A percentile compares a stretch with the other conserved stretches of the same genome.
phyloP scores from a whole-genome alignment of 2,888 invertebrate genomes.

The Stenotaenia linearis region DNA sequence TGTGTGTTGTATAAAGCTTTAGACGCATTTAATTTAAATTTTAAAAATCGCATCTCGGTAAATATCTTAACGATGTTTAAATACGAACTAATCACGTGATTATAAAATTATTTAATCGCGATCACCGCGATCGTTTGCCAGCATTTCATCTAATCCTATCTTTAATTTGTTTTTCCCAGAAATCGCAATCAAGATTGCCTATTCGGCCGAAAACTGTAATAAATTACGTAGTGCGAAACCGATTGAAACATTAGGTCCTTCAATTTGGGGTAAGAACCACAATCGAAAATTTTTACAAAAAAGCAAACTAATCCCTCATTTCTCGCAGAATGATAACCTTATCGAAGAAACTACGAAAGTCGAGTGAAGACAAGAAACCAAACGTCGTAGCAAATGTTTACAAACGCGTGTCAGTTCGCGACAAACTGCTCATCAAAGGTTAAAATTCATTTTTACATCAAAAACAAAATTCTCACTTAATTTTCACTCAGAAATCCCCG shows the following conservation, averaged over 20 bases:
- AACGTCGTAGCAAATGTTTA: conserved; percentile 39
- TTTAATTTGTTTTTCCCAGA: no score
- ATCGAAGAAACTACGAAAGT: conserved; percentile 34
- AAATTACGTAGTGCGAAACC: no score
- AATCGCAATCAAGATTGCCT: no score
- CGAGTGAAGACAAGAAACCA: conserved; percentile 24
- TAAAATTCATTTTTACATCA: neutral
- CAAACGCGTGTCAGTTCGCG: conserved; percentile 66
- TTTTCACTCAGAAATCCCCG: conserved; percentile 57
- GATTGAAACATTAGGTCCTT: neutral
- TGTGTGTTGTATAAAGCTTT: no score
- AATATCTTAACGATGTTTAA: no score
- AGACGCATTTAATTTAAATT: no score
- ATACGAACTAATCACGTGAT: no score
- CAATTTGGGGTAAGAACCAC: neutral
- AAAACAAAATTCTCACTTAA: neutral
- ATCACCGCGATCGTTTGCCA: no score
- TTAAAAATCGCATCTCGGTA: no score
- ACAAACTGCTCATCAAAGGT: conserved; percentile 73
- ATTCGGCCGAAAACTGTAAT: no score
- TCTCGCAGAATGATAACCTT: conserved; percentile 34
- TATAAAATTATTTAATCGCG: no score
- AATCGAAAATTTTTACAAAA: neutral
- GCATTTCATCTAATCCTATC: no score
- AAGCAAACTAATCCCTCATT: neutral